Conservation (phyloP, 2,113 vertebrate species). For the Sylvilagus bachmani region DNA sequence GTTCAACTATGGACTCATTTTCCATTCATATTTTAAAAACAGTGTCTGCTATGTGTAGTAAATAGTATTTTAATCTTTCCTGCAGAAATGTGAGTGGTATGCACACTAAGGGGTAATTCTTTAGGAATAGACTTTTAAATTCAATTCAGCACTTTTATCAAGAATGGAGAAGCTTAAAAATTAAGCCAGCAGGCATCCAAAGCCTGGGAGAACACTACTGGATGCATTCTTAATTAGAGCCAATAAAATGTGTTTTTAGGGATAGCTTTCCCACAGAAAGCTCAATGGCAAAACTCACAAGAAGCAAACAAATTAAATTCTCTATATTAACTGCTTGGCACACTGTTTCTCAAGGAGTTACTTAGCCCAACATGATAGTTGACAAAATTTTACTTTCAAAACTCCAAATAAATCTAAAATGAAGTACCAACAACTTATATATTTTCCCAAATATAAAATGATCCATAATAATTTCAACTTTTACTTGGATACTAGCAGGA, state of each 20-base stretch:
- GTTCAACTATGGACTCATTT: slow-evolving; percentile 73
- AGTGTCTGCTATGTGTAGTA: slow-evolving; percentile 73
- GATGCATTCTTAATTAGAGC: slow-evolving; percentile 84
- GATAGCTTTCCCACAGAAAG: slow-evolving; percentile 74
- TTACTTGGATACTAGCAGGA: not conserved
- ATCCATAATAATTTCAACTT: slow-evolving; percentile 62
- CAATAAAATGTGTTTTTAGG: slow-evolving; percentile 82
- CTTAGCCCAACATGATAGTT: slow-evolving; percentile 62
- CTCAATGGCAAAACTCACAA: slow-evolving; percentile 75
- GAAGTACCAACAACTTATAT: slow-evolving; percentile 56
- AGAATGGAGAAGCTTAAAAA: slow-evolving; percentile 80
- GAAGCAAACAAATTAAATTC: slow-evolving; percentile 81
- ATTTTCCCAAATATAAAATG: slow-evolving; percentile 60
- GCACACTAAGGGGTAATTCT: slow-evolving; percentile 78
- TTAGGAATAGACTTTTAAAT: slow-evolving; percentile 80
- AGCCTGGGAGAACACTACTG: slow-evolving; percentile 82
- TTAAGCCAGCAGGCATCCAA: slow-evolving; percentile 76
- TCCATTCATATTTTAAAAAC: slow-evolving; percentile 70
- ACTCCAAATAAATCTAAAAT: slow-evolving; percentile 63
- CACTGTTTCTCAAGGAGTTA: slow-evolving; percentile 64
- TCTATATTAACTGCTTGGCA: slow-evolving; percentile 78
- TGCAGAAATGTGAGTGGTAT: slow-evolving; percentile 69
- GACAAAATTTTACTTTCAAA: slow-evolving; percentile 77
- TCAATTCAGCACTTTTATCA: slow-evolving; percentile 80
- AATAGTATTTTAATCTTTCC: slow-evolving; percentile 80